Conservation (phyloP, 1,140 invertebrate species). For the Nephotettix cincticeps region DNA sequence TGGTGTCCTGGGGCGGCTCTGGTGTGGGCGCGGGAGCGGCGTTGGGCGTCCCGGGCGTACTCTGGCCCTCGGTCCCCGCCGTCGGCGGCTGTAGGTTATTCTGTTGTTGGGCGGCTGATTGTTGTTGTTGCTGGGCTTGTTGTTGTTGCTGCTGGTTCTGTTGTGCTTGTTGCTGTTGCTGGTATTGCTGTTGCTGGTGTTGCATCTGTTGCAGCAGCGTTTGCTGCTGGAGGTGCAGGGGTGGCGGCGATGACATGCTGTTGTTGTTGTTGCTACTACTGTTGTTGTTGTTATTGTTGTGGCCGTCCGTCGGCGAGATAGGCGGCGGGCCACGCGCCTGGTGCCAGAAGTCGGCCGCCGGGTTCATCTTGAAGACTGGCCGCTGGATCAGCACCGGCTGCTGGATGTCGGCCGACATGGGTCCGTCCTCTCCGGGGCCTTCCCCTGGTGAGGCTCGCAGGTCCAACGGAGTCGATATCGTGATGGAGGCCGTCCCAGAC, state of each 20-base stretch:
- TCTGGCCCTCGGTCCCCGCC: slow-evolving; percentile 15
- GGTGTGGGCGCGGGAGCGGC: background rate
- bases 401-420: slow-evolving; percentile 40
- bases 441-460: slow-evolving; percentile 40
- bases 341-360: slow-evolving; percentile 41
- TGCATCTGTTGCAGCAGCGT: slow-evolving; percentile 19
- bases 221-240: slow-evolving; percentile 7
- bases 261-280: slow-evolving; percentile 25
- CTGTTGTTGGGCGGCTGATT: slow-evolving; percentile 16
- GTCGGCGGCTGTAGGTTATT: slow-evolving; percentile 21
- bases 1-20: slow-evolving; percentile 25
- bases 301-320: slow-evolving; percentile 31
- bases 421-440: slow-evolving; percentile 33
- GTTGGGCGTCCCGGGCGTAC: background rate
- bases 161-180: slow-evolving; percentile 27
- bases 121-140: slow-evolving; percentile 24
- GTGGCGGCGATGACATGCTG: slow-evolving; percentile 23
- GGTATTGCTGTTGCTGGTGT: slow-evolving; percentile 29
- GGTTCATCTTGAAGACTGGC: slow-evolving; percentile 45
- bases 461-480: slow-evolving; percentile 42
- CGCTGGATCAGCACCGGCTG: slow-evolving; percentile 43
- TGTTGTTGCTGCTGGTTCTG: slow-evolving; percentile 26
- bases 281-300: slow-evolving; percentile 29
- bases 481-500: slow-evolving; percentile 31
- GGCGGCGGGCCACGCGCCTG: slow-evolving; percentile 36